Evolutionary conservation across 2,888 invertebrate species (phyloP).

Genomic region (Tubulanus polymorphus): DNA sequence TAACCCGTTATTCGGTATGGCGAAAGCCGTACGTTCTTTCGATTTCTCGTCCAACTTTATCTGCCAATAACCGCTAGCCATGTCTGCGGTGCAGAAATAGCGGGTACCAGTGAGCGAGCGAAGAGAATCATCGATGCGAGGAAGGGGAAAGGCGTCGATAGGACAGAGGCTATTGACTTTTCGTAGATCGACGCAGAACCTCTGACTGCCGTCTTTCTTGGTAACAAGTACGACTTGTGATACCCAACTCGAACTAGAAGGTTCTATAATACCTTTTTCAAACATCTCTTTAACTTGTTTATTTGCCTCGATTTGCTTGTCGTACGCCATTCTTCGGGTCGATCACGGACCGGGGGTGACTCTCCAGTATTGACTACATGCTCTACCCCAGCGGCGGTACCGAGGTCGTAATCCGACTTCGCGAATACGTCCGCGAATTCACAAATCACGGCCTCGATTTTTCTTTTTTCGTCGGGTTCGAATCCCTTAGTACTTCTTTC

Average conservation of each 20-base stretch:
- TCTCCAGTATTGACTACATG: background rate
- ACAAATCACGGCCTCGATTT: background rate
- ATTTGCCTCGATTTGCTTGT: background rate
- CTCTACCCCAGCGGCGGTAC: background rate
- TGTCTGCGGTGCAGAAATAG: conserved; percentile 2
- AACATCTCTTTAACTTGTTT: background rate
- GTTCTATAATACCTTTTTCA: background rate
- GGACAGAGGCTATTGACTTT: background rate
- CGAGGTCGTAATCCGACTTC: background rate
- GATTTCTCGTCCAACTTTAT: background rate
- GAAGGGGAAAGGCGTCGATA: conserved; percentile 2
- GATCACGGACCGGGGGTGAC: background rate
- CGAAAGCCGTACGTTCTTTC: conserved; percentile 5
- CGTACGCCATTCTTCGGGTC: background rate
- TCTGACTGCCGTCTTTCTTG: background rate
- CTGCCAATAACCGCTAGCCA: conserved; percentile 8
- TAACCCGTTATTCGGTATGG: conserved; percentile 1
- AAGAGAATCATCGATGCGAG: conserved; percentile 8
- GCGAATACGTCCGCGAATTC: background rate
- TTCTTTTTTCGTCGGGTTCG: background rate
- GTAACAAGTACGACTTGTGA: background rate
- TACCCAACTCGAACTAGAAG: background rate
- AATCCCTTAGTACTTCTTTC: background rate
- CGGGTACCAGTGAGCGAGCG: background rate
- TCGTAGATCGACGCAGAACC: background rate